A percentile compares a stretch with the other conserved stretches of the same genome.
phyloP scores from a whole-genome alignment of 2,888 invertebrate species.

The Melanargia galathea region DNA sequence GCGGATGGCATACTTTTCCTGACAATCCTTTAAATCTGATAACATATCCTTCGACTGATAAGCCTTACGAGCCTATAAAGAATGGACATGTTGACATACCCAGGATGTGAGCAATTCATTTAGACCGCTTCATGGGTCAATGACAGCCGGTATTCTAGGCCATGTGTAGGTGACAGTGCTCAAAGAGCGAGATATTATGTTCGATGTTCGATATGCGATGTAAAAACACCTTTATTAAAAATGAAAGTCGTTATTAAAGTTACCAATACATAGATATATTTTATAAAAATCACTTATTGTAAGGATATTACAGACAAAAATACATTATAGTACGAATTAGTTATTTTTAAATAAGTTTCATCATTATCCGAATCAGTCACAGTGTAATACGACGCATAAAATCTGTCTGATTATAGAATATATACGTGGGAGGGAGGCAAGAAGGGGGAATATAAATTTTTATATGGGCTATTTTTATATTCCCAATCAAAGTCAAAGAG shows the following conservation, averaged over 20 bases:
- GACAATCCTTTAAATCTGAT: constrained; percentile 46
- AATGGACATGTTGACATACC: constrained; percentile 46
- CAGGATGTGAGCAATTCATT: constrained; percentile 72
- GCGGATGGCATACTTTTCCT: constrained; percentile 51
- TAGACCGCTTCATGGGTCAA: constrained; percentile 48
- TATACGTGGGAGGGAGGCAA: neutral
- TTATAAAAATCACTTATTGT: constrained; percentile 9
- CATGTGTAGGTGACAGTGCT: constrained; percentile 22
- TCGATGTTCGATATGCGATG: neutral
- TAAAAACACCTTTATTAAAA: neutral
- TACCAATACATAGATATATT: constrained; percentile 3
- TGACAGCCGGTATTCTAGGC: constrained; percentile 52
- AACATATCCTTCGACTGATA: constrained; percentile 43
- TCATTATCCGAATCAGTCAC: neutral
- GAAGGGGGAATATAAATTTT: neutral
- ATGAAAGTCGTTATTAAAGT: constrained; percentile 9
- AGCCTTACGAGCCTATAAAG: constrained; percentile 27
- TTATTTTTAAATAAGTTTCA: neutral
- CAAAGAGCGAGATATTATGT: constrained; percentile 7
- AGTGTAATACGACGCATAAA: neutral
- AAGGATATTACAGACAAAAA: neutral
- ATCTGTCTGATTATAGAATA: neutral
- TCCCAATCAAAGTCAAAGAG: neutral
- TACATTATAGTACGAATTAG: neutral
- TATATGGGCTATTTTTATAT: neutral